These are phyloP conservation scores for Pavo muticus DNA, from an alignment of 2,113 vertebrate species.

Conservation along the genomic window DNA sequence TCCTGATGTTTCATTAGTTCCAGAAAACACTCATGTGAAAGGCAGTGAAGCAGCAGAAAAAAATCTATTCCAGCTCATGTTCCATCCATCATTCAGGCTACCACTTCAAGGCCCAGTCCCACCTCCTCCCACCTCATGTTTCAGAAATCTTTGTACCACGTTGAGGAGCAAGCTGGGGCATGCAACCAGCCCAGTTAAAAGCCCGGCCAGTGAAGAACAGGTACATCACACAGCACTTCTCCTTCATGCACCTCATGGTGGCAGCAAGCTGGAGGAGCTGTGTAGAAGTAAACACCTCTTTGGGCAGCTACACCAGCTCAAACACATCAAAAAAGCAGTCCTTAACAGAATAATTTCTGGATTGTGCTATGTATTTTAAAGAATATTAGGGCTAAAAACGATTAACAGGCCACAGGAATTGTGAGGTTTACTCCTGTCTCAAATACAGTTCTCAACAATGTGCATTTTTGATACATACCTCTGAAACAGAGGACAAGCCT, in stretches of 20 bases:
- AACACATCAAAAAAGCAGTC: neutral
- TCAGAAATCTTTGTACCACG: neutral
- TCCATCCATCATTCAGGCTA: neutral
- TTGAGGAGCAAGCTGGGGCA: too few species aligned
- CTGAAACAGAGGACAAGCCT: neutral
- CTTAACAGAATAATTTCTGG: neutral
- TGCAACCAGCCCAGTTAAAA: neutral
- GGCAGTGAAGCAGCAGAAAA: neutral
- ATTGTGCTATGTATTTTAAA: neutral
- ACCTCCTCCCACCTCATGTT: neutral
- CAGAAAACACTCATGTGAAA: neutral
- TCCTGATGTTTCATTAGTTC: neutral
- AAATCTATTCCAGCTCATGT: neutral
- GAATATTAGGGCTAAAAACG: neutral
- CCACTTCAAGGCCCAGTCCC: neutral
- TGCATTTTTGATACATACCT: neutral
- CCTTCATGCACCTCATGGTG: rapidly evolving
- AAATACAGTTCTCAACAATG: neutral
- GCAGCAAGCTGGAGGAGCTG: rapidly evolving
- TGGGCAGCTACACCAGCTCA: neutral
- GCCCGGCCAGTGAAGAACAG: neutral
- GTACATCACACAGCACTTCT: too few species aligned
- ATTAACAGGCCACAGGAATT: neutral
- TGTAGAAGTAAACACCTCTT: neutral
- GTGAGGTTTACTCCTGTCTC: neutral